These are phyloP conservation scores for Temnothorax rugatulus DNA, from an alignment of 2,888 invertebrate genomes.

Conservation along the genomic window DNA sequence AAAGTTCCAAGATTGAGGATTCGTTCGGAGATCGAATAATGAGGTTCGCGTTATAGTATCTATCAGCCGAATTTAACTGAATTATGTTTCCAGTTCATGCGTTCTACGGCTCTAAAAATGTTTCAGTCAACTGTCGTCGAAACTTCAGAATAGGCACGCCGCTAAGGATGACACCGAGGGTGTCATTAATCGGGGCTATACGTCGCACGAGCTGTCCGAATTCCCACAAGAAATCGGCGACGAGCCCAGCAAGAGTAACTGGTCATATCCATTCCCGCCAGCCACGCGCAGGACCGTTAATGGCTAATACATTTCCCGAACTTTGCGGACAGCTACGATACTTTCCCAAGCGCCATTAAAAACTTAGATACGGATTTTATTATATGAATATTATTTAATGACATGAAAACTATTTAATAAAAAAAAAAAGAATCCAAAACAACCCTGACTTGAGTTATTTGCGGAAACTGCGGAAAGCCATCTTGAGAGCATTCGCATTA, in stretches of 20 bases:
- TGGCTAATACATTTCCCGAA: constrained; percentile 42
- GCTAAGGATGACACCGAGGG: constrained; percentile 80
- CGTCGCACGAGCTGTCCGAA: constrained; percentile 80
- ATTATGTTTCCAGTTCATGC: not conserved
- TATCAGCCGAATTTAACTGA: not conserved
- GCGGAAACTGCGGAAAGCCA: not conserved
- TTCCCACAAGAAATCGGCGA: constrained; percentile 78
- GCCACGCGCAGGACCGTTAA: constrained; percentile 78
- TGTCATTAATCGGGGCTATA: constrained; percentile 82
- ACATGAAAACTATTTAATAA: constrained; percentile 32
- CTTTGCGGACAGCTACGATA: not conserved
- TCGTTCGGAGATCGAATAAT: constrained; percentile 82
- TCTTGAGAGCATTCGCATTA: not conserved
- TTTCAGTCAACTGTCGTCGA: constrained; percentile 82
- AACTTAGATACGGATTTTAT: not conserved
- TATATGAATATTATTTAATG: constrained; percentile 27
- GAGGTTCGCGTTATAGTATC: constrained; percentile 74
- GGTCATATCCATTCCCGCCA: constrained; percentile 85
- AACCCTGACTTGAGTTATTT: not conserved
- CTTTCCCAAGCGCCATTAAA: constrained; percentile 16
- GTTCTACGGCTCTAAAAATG: not conserved
- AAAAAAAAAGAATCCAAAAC: not conserved
- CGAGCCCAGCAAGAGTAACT: constrained; percentile 79
- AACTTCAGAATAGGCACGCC: constrained; percentile 74
- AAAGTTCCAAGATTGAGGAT: constrained; percentile 82